These are phyloP conservation scores for Mechanitis messenoides DNA, from an alignment of 2,888 invertebrate genomes.

Conservation along the genomic window DNA sequence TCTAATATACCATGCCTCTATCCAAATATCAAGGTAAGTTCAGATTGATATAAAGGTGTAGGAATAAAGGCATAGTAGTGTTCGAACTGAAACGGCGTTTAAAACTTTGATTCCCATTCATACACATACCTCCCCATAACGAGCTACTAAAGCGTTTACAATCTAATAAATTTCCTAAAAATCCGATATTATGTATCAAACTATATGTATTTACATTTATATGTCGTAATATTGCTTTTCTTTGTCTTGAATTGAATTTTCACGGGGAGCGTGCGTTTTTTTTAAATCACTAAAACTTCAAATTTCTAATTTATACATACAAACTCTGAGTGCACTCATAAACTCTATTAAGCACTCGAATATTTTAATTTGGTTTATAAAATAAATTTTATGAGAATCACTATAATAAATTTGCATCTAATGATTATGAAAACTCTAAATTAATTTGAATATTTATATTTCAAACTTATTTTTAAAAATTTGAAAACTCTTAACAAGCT, in stretches of 20 bases:
- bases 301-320: slow-evolving; percentile 66
- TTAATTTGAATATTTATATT: slow-evolving; percentile 33
- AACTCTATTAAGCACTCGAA: slow-evolving; percentile 71
- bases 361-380: slow-evolving; percentile 63
- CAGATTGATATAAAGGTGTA: slow-evolving; percentile 5
- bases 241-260: slow-evolving; percentile 44
- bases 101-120: slow-evolving; percentile 75
- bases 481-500: slow-evolving; percentile 33
- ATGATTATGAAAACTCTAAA: slow-evolving; percentile 64
- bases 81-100: slow-evolving; percentile 65
- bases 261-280: slow-evolving; percentile 72
- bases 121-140: slow-evolving; percentile 59
- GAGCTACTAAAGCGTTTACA: slow-evolving; percentile 68
- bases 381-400: slow-evolving; percentile 51
- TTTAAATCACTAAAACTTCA: slow-evolving; percentile 69
- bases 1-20: slow-evolving; percentile 53
- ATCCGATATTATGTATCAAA: slow-evolving; percentile 70
- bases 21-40: slow-evolving; percentile 10
- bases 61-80: slow-evolving; percentile 51
- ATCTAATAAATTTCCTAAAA: slow-evolving; percentile 74
- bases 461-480: slow-evolving; percentile 19
- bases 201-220: slow-evolving; percentile 76
- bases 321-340: slow-evolving; percentile 63
- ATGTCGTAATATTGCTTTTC: slow-evolving; percentile 76
- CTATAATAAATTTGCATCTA: slow-evolving; percentile 67